Base-by-base conservation (phyloP, 1,140 invertebrate genomes). In the Micrasema longulum region DNA sequence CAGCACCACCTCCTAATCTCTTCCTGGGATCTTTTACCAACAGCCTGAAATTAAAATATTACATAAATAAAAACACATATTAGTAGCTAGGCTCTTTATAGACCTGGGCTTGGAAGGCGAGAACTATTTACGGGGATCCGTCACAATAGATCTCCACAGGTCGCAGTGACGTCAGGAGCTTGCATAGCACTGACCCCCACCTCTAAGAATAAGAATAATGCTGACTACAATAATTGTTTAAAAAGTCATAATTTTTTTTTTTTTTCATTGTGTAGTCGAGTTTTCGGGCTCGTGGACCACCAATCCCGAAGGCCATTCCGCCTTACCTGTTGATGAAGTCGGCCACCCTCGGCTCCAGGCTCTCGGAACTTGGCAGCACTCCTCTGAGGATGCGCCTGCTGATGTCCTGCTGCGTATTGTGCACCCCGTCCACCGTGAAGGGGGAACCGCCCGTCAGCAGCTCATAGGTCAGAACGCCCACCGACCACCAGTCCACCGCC, bases 401-500 rank as follows among this genome's bases (percentile, higher is more conserved):
- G 76, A 98, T 98, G 82, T 98, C 96, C 75, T 93, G 91, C 80
- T 98, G 96, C 5, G 92, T 92, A 82, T 97, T 98, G 78, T 90
- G 91, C 79, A 96, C 93, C 23, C 95, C 95, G 75, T 97, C 95
- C 0, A 97, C 93, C 5, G 96, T 97, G 82, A 99, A 99, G n/a
- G 97, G 97, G 0, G 96, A 98, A 2, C 95, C 95, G 20, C 97
- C 97, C 1, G 96, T 98, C n/a, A 99, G 82, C 7, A 99, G 88
- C 85, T 99, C 97, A 86, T 97, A 99, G 0, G 95, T 96, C 12
- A 99, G 84, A 0, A 99, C 96, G n/a, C 97, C 97, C 0, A 99
- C 91, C 57, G 95, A 96, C 96, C 96, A 98, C 96, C 97, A 99
- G 84, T 98, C 97, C 1, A 97, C 96, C 73, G 95, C 93, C 94